Conservation (phyloP, 1,140 invertebrate species). For the Palaemon carinicauda region DNA sequence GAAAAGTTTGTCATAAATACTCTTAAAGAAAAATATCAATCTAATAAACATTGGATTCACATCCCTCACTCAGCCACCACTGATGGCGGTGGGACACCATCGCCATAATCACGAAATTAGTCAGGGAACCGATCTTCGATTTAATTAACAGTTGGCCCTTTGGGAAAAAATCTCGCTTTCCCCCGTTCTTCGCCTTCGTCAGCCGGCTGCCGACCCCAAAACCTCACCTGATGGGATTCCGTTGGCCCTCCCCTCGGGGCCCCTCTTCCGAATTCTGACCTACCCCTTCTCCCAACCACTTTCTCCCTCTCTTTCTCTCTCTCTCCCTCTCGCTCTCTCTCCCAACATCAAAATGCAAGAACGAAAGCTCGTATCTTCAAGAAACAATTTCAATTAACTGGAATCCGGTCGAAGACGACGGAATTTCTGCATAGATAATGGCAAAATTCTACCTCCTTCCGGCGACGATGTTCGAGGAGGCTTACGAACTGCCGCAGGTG, state of each 20-base stretch:
- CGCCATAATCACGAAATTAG: too few relatives aligned
- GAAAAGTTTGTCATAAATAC: too few relatives aligned
- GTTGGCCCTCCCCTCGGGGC: not conserved
- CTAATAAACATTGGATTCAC: too few relatives aligned
- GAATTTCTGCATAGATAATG: constrained; percentile 55
- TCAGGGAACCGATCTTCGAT: too few relatives aligned
- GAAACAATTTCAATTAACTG: constrained; percentile 56
- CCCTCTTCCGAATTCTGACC: not conserved
- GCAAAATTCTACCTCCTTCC: constrained; percentile 49
- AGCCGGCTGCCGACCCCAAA: not conserved
- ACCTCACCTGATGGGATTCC: not conserved
- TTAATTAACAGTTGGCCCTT: too few relatives aligned
- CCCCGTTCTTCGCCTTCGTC: too few relatives aligned
- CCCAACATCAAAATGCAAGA: constrained; percentile 49
- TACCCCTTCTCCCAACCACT: not conserved
- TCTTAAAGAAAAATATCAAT: too few relatives aligned
- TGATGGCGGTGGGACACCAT: too few relatives aligned
- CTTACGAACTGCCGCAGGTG: constrained; percentile 39
- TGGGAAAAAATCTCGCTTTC: too few relatives aligned
- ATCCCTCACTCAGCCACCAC: too few relatives aligned
- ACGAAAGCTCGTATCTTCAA: constrained; percentile 55
- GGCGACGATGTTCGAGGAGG: not conserved
- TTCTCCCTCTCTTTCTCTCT: not conserved
- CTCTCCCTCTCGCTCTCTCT: not conserved
- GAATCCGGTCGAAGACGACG: constrained; percentile 48